Percentiles rank a stretch among this genome's conserved stretches.
Evolutionary conservation across 2,113 vertebrate species (phyloP).

Genomic region (Camelus bactrianus): DNA sequence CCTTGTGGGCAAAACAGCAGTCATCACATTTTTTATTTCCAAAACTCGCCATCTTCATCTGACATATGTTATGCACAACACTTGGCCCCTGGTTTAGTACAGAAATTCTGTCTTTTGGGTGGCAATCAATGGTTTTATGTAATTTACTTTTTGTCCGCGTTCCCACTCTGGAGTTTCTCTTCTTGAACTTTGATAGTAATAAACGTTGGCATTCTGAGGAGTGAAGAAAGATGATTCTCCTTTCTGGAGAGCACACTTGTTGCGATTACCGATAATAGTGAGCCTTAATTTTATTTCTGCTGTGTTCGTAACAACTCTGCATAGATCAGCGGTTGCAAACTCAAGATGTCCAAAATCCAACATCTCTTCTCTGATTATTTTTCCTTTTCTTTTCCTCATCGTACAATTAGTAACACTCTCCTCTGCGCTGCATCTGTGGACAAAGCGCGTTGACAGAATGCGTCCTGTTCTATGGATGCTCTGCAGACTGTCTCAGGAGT

Average conservation of each 20-base stretch:
- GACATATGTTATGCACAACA: neutral
- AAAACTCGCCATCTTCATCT: neutral
- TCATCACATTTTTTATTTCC: neutral
- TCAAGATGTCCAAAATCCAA: neutral
- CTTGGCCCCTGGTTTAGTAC: neutral
- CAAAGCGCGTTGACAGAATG: neutral
- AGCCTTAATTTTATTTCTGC: neutral
- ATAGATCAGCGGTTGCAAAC: neutral
- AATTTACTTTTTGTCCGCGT: neutral
- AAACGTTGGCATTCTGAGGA: neutral
- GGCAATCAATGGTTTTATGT: neutral
- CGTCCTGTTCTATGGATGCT: accelerated
- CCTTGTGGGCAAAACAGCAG: neutral
- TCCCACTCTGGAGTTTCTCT: neutral
- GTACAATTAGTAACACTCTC: neutral
- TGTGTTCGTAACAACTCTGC: neutral
- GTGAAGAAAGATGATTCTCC: neutral
- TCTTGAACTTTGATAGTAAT: neutral
- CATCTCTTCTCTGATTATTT: neutral
- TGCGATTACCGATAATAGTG: neutral
- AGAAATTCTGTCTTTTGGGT: neutral
- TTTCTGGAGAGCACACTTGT: neutral
- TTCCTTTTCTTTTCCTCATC: neutral
- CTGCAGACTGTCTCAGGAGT: accelerated
- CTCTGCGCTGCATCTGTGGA: neutral